These are phyloP conservation scores for Rhynchomys soricoides DNA, from an alignment of 2,113 vertebrate species.

Conservation along the genomic window DNA sequence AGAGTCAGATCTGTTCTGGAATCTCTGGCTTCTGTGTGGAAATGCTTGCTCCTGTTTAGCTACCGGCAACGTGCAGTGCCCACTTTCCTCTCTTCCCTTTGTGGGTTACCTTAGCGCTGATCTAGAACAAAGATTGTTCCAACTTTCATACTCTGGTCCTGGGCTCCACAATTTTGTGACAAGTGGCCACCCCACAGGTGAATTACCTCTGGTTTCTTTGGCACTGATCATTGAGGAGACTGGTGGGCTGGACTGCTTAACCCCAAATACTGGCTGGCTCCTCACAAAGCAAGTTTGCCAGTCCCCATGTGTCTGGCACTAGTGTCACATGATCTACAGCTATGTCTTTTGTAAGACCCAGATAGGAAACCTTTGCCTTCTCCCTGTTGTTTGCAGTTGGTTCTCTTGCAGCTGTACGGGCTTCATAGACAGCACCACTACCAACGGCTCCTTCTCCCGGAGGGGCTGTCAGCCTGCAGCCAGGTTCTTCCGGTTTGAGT, in stretches of 20 bases:
- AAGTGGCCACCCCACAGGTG: fast-evolving
- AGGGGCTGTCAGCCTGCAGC: neutral
- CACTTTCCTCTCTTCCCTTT: neutral
- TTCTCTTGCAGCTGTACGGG: neutral
- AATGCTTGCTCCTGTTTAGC: neutral
- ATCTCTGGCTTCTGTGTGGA: neutral
- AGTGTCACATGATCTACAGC: fast-evolving
- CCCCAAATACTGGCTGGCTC: neutral
- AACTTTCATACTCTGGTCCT: neutral
- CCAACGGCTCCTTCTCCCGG: neutral
- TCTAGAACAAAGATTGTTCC: neutral
- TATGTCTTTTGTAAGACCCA: neutral
- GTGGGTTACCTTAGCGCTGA: slow-evolving; percentile 3
- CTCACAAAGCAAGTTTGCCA: neutral
- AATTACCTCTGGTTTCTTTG: fast-evolving
- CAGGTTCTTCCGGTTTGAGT: neutral
- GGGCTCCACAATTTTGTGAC: neutral
- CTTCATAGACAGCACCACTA: neutral
- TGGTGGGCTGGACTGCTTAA: fast-evolving
- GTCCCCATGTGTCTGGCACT: neutral
- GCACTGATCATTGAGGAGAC: neutral
- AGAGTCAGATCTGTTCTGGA: neutral
- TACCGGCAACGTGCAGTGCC: neutral
- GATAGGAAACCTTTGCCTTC: neutral
- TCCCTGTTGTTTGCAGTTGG: no score